These are phyloP conservation scores for Pseudois nayaur DNA, from an alignment of 2,113 vertebrate species.

Conservation along the genomic window DNA sequence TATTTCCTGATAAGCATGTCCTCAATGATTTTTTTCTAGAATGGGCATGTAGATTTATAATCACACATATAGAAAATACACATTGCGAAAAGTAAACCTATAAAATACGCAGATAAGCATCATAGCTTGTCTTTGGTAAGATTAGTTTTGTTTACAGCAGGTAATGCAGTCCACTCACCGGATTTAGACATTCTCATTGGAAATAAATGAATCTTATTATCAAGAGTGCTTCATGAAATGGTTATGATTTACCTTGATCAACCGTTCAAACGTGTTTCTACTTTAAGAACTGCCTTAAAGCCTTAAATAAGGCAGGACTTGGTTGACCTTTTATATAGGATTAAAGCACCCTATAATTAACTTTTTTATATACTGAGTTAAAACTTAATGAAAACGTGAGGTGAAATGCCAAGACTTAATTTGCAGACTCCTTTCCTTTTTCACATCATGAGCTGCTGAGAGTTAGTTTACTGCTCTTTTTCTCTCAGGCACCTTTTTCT, in stretches of 20 bases:
- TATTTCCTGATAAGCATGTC: neutral
- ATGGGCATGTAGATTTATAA: neutral
- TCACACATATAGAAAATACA: neutral
- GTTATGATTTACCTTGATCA: conserved; percentile 63
- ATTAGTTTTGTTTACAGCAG: conserved; percentile 74
- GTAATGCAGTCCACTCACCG: neutral
- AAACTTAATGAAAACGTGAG: conserved; percentile 71
- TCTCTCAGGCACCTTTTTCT: neutral
- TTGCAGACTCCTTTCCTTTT: conserved; percentile 38
- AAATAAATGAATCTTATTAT: conserved; percentile 79
- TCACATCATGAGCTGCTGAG: conserved; percentile 10
- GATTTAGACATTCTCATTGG: conserved; percentile 51
- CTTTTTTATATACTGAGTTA: conserved; percentile 68
- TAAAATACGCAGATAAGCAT: conserved; percentile 50
- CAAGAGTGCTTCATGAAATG: conserved; percentile 42
- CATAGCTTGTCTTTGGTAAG: conserved; percentile 47
- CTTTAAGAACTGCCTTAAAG: conserved; percentile 52
- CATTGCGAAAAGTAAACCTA: neutral
- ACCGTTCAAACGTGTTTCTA: conserved; percentile 53
- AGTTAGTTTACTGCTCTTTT: conserved; percentile 10
- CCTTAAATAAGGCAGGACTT: conserved; percentile 27
- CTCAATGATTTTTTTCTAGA: neutral
- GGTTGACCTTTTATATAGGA: conserved; percentile 68
- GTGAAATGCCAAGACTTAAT: conserved; percentile 67
- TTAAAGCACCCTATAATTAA: conserved; percentile 75